These are phyloP conservation scores for Cyclura pinguis DNA, from an alignment of 2,797 vertebrate species.

Conservation along the genomic window DNA sequence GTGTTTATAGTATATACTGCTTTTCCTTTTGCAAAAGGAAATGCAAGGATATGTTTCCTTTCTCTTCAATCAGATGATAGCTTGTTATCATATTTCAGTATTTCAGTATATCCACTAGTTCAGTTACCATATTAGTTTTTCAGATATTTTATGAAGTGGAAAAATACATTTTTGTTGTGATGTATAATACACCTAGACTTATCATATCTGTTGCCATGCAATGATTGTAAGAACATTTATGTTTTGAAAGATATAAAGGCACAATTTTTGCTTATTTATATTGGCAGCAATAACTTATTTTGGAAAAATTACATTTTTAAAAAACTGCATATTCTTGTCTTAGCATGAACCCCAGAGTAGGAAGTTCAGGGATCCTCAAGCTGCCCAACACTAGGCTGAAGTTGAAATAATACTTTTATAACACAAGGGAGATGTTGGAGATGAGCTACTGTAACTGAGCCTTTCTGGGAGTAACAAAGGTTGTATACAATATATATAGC, in stretches of 20 bases:
- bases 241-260: slow-evolving; percentile 69
- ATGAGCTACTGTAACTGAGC: no score
- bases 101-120: no score
- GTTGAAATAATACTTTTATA: no score
- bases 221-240: slow-evolving; percentile 60
- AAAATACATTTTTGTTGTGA: slow-evolving; percentile 68
- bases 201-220: slow-evolving; percentile 63
- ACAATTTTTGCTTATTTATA: slow-evolving; percentile 38
- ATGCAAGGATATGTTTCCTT: slow-evolving; percentile 58
- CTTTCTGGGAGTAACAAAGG: no score
- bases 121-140: slow-evolving; percentile 68
- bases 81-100: slow-evolving; percentile 23
- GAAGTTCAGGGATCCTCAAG: no score
- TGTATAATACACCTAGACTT: slow-evolving; percentile 62
- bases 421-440: no score
- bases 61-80: slow-evolving; percentile 63
- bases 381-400: no score
- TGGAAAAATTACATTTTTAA: slow-evolving; percentile 36
- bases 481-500: no score
- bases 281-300: background rate
- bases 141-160: slow-evolving; percentile 69
- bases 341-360: background rate
- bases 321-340: slow-evolving; percentile 16
- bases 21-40: slow-evolving; percentile 52
- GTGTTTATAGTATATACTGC: slow-evolving; percentile 48